Conservation (phyloP, 2,797 vertebrate species). For the Hyperoplus lanceolatus region DNA sequence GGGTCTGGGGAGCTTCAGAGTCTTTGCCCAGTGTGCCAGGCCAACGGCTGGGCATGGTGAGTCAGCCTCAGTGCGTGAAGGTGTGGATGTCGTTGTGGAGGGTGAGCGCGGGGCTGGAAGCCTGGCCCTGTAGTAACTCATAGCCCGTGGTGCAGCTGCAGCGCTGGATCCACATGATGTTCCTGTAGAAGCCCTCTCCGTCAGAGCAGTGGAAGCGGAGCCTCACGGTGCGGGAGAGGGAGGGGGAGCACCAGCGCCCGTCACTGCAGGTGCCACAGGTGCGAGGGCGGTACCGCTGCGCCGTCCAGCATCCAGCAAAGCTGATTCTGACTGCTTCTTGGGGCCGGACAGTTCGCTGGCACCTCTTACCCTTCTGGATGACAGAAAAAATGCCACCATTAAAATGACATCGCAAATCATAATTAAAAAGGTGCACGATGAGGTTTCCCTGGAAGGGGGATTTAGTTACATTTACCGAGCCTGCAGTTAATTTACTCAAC, state of each 20-base stretch:
- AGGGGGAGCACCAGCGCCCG: conserved; percentile 78
- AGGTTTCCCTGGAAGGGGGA: no score
- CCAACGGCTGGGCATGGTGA: background rate
- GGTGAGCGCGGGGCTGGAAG: conserved; percentile 62
- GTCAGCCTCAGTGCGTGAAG: conserved; percentile 73
- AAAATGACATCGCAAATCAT: background rate
- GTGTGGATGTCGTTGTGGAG: conserved; percentile 85
- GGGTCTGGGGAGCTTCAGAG: background rate
- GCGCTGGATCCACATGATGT: conserved; percentile 84
- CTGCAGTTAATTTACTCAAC: no score
- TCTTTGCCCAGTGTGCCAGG: conserved; percentile 16
- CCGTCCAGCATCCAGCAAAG: conserved; percentile 78
- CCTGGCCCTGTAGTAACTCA: background rate
- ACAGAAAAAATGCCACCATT: conserved; percentile 16
- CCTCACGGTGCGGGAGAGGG: conserved; percentile 72
- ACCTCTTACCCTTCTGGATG: conserved; percentile 74
- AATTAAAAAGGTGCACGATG: no score
- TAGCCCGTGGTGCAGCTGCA: conserved; percentile 77
- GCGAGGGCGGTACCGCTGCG: conserved; percentile 69
- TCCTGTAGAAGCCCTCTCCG: conserved; percentile 71
- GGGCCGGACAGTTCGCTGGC: conserved; percentile 70
- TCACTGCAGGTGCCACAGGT: conserved; percentile 78
- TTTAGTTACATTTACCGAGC: no score
- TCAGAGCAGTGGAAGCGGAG: conserved; percentile 81
- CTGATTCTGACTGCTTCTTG: conserved; percentile 62